phyloP scores from a whole-genome alignment of 2,888 invertebrate species.

The Cheilosia soror region DNA sequence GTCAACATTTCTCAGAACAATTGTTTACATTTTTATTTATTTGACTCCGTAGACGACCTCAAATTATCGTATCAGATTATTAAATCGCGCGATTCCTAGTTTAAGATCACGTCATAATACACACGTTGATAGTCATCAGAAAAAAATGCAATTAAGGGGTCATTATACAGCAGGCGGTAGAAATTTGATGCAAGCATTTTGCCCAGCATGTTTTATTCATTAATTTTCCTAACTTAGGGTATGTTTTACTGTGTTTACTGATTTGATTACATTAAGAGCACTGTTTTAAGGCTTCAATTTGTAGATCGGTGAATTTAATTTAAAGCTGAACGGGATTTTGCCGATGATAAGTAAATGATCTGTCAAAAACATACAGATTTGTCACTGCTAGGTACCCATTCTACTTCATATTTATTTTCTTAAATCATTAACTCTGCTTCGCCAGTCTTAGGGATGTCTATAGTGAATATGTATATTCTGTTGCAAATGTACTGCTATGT shows the following conservation, averaged over 20 bases:
- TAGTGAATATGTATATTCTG: too few relatives aligned
- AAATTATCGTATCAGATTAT: conserved; percentile 44
- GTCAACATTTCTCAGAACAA: conserved; percentile 21
- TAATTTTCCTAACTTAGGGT: neutral
- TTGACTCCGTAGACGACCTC: conserved; percentile 10
- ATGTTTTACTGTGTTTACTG: neutral
- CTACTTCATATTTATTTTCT: too few relatives aligned
- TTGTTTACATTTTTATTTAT: conserved; percentile 17
- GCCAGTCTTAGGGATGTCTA: too few relatives aligned
- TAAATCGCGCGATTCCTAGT: conserved; percentile 52
- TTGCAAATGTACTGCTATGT: too few relatives aligned
- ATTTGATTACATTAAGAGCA: neutral
- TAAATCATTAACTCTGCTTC: too few relatives aligned
- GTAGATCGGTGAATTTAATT: too few relatives aligned
- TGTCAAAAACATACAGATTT: too few relatives aligned
- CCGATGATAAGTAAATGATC: too few relatives aligned
- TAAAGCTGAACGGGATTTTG: too few relatives aligned
- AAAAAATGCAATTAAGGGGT: conserved; percentile 69
- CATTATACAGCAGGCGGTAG: conserved; percentile 58
- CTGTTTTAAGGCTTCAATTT: too few relatives aligned
- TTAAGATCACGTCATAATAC: conserved; percentile 44
- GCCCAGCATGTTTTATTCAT: conserved; percentile 37
- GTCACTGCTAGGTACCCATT: too few relatives aligned
- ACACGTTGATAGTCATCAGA: conserved; percentile 52
- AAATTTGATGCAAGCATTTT: conserved; percentile 59